Base-by-base conservation (phyloP, 2,113 vertebrate species). In the Acanthochromis polyacanthus region DNA sequence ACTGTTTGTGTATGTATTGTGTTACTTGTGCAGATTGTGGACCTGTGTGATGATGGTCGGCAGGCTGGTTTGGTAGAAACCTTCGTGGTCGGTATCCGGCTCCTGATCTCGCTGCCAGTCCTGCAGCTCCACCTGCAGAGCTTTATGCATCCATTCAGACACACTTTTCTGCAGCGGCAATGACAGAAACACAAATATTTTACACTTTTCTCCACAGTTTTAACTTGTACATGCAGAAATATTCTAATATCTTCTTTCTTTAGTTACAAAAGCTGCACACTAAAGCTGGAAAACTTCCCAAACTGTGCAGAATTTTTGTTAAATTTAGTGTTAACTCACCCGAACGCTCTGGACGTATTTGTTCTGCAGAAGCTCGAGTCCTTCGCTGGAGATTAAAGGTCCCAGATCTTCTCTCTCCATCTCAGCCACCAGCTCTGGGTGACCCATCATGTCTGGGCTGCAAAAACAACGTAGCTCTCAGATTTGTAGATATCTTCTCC, bases 11-110 rank as follows among this genome's bases (percentile, higher is more conserved):
- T 30, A 6, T 30, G 2, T 30, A 6, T 30, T 30, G 30, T 30
- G 30, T 30, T 30, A 1, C 1, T 6, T 30, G 30, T 30, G 30
- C 30, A 30, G 30, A 30, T 30, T 30, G 30, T 23, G 9, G 55
- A 98, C 98, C 97, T 99, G 97, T 75, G 97, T 94, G 64, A 98
- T 95, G 23, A 98, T 97, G 11, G 95, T 93, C 0, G 97, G 97
- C 88, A 99, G 87, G 71, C 96, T 96, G 75, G 98, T 98, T 59
- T 97, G 95, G 83, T 96, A 99, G 90, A 96, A 97, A 62, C 98
- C 97, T n/a, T 98, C 94, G 0, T 97, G 95, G 71, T 99, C 97
- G 3, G 87, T 96, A 60, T 98, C 97, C 0, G 98, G 98, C 71
- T 97, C 96, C 89, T 97, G 95, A 53, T 97, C 95, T 67, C 93